Conservation (phyloP, 2,888 invertebrate genomes). For the Caenorhabditis sp. region DNA sequence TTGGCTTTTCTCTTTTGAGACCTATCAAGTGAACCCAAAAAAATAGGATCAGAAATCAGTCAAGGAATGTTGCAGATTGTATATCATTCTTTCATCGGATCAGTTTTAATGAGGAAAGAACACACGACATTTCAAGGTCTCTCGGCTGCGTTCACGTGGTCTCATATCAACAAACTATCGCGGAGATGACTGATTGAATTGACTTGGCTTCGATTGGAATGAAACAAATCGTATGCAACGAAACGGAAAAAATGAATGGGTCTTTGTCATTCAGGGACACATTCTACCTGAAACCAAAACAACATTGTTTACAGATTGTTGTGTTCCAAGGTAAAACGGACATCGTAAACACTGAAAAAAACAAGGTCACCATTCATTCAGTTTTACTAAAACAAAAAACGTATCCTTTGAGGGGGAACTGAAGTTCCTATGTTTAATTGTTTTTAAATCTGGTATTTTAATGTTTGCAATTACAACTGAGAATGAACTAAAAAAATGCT, state of each 20-base stretch:
- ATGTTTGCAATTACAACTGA: no score
- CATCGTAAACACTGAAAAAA: background rate
- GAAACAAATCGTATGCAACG: background rate
- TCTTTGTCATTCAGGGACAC: background rate
- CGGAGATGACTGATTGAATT: slow-evolving; percentile 37
- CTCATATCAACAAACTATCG: slow-evolving; percentile 23
- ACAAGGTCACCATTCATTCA: background rate
- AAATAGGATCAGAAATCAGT: slow-evolving; percentile 38
- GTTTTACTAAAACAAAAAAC: no score
- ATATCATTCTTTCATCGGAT: slow-evolving; percentile 31
- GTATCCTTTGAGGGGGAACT: background rate
- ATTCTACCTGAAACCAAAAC: background rate
- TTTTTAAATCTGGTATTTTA: no score
- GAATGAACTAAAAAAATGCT: no score
- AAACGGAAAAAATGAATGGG: background rate
- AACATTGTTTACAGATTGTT: background rate
- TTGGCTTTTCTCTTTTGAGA: background rate
- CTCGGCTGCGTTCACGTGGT: slow-evolving; percentile 40
- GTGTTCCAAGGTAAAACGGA: background rate
- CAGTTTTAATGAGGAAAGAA: slow-evolving; percentile 25
- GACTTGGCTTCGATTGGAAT: no score
- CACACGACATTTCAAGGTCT: slow-evolving; percentile 42
- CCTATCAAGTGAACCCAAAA: background rate
- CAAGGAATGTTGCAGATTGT: slow-evolving; percentile 11
- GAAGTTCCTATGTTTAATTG: no score